Evolutionary conservation across 92 coral and sea anemone species (phyloP).

Genomic region (Pocillopora meandrina): DNA sequence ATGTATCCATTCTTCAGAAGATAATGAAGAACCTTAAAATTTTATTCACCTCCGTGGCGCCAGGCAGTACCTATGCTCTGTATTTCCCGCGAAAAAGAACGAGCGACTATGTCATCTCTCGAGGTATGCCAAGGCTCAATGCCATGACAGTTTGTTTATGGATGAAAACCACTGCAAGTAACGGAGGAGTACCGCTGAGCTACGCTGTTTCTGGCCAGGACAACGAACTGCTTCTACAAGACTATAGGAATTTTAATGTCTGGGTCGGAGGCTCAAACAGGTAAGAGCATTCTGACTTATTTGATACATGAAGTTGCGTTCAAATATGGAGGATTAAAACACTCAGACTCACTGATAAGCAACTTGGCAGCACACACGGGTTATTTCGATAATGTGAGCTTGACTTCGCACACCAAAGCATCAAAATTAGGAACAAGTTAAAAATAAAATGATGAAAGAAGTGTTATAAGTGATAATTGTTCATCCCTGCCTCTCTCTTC

Average conservation of each 20-base stretch:
- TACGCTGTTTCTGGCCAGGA: background rate
- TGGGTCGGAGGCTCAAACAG: background rate
- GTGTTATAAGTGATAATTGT: too few relatives aligned
- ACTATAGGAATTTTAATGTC: background rate
- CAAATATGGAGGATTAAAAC: too few relatives aligned
- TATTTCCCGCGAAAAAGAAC: constrained; percentile 32
- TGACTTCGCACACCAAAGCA: too few relatives aligned
- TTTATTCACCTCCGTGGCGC: background rate
- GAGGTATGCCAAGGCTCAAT: constrained; percentile 24
- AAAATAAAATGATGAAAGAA: too few relatives aligned
- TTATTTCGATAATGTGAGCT: too few relatives aligned
- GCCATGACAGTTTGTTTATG: constrained; percentile 35
- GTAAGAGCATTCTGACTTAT: background rate
- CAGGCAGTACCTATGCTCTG: background rate
- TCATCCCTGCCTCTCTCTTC: background rate
- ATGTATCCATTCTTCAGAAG: background rate
- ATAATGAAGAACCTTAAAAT: background rate
- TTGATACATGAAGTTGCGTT: background rate
- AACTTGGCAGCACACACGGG: too few relatives aligned
- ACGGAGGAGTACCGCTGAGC: background rate
- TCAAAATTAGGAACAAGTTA: too few relatives aligned
- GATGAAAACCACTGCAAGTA: constrained; percentile 31
- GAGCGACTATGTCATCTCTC: constrained; percentile 30
- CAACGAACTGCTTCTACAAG: constrained; percentile 11
- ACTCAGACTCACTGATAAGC: too few relatives aligned